Conservation (phyloP, 2,888 invertebrate genomes). For the Oligia fasciuncula region DNA sequence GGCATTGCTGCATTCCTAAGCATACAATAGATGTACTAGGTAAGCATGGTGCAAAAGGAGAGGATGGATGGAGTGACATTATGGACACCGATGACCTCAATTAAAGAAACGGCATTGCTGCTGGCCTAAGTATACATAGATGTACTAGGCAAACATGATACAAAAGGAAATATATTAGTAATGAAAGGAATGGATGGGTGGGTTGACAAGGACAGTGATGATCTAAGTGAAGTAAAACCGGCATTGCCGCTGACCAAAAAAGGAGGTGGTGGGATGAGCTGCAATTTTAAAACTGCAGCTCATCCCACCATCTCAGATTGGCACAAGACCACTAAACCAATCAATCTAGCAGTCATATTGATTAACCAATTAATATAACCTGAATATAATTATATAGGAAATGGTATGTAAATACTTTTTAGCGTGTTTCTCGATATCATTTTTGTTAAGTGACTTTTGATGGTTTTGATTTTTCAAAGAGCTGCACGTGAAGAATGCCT, state of each 20-base stretch:
- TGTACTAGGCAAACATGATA: not conserved
- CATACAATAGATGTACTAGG: not conserved
- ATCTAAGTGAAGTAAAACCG: not conserved
- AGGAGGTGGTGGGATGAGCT: not conserved
- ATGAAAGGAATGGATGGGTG: not conserved
- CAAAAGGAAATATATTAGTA: not conserved
- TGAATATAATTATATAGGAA: not conserved
- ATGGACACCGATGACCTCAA: not conserved
- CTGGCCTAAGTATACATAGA: not conserved
- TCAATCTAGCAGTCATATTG: not conserved
- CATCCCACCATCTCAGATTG: too few species aligned
- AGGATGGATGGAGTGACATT: not conserved
- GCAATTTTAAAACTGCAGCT: not conserved
- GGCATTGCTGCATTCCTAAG: not conserved
- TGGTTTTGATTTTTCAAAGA: constrained; percentile 5
- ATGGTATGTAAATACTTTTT: constrained; percentile 1
- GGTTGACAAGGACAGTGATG: constrained; percentile 4
- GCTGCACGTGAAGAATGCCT: constrained; percentile 26
- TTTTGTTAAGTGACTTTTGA: constrained; percentile 28
- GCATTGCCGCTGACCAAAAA: not conserved
- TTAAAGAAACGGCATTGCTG: not conserved
- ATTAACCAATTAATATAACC: not conserved
- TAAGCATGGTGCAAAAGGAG: too few species aligned
- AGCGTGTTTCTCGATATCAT: not conserved
- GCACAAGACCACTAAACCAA: not conserved